A percentile compares a stretch with the other conserved stretches of the same genome.
Conservation (phyloP, 2,888 invertebrate species). For the Tetragonula carbonaria region DNA sequence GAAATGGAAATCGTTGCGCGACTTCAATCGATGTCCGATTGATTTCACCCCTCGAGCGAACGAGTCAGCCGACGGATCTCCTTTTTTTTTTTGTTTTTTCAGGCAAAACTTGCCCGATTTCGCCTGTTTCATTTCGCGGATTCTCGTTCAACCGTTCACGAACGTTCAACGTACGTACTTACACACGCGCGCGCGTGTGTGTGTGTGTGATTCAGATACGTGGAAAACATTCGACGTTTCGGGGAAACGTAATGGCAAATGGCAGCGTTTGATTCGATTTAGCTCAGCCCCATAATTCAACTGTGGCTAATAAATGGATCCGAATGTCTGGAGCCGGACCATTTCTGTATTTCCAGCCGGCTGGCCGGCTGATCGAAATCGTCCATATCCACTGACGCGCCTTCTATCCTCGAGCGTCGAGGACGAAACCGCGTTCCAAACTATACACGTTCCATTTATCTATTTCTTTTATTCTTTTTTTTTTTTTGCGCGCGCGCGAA, state of each 20-base stretch:
- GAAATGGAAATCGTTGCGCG: not conserved
- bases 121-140: not conserved
- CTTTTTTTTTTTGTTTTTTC: too few relatives aligned
- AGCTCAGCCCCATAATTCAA: conserved; percentile 12
- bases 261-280: conserved; percentile 27
- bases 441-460: not conserved
- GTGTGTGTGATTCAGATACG: not conserved
- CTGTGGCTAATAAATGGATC: conserved; percentile 14
- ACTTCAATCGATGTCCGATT: not conserved
- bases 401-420: not conserved
- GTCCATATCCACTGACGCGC: not conserved
- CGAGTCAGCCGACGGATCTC: not conserved
- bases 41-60: not conserved
- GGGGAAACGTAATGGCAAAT: conserved; percentile 21
- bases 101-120: not conserved
- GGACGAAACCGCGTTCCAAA: not conserved
- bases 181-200: too few relatives aligned
- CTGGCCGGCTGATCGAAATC: conserved; percentile 42
- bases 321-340: conserved; percentile 2
- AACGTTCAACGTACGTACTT: not conserved
- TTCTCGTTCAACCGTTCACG: conserved; percentile 17
- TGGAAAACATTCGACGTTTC: conserved; percentile 13
- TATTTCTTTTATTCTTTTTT: too few relatives aligned
- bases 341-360: conserved; percentile 36
- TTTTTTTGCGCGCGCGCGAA: too few relatives aligned